Evolutionary conservation across 2,797 vertebrate genomes (phyloP), one percentile per base, ranked within the genome.

Genomic region (Hemibagrus guttatus): DNA sequence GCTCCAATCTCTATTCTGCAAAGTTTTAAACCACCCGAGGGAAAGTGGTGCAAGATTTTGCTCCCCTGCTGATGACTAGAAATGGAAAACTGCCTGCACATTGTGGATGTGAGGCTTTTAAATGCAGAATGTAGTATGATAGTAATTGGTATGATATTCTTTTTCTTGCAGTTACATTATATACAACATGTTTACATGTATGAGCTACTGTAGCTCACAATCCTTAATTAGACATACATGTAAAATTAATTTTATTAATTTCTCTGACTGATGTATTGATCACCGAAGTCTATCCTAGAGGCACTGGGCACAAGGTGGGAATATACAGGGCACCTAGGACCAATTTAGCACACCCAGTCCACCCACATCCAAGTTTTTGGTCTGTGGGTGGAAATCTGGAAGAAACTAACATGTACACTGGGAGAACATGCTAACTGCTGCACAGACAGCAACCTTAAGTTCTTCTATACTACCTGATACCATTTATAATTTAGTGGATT

Each of bases 21-120:
- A 31, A n/a, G 39, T 19, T 87, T 84, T 86, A 88, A 84, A 26
- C 54, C 39, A 84, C 84, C 21, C 28, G 21, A 31, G 85, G 82
- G 85, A 64, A 87, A 61, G 19, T 35, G n/a, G 46, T 78, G 54
- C 2, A 2, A 72, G 66, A 61, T 84, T 76, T 71, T 19, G 42
- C 64, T 79, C 19, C 35, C 74, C 56, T 87, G 42, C 82, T 81
- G 86, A 71, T 81, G 66, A 72, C 64, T 71, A 63, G 75, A 61
- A 84, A 81, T 69, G 86, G 42, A 49, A 79, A 81, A 81, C 35
- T 72, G 78, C 68, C 42, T 82, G 13, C 64, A 75, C 58, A 14
- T 72, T 21, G 39, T 52, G 28, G n/a, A 74, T 80, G 26, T 61
- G 42, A 72, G 59, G 64, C 17, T 81, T 86, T 64, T 63, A 64